Conservation (phyloP, 1,140 invertebrate species). For the Oncopodura yosiiana region DNA sequence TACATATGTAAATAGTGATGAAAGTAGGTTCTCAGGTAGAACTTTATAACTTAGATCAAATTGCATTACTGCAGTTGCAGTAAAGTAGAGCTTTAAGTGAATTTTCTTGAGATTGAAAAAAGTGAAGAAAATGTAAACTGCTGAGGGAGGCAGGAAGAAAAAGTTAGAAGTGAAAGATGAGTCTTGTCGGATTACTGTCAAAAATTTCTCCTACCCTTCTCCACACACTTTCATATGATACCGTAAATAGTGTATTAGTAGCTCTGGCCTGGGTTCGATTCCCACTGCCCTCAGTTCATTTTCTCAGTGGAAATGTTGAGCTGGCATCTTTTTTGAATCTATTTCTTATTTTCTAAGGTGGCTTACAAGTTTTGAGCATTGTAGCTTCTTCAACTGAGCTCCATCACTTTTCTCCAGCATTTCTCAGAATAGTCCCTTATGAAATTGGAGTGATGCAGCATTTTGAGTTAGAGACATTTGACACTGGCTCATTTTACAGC, state of each 20-base stretch:
- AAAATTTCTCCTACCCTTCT: conserved; percentile 11
- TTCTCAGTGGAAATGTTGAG: too few relatives aligned
- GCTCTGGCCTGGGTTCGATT: too few relatives aligned
- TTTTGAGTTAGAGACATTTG: neutral
- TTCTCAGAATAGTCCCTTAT: neutral
- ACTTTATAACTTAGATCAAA: too few relatives aligned
- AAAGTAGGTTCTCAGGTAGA: too few relatives aligned
- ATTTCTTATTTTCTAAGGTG: neutral
- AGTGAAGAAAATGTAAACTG: neutral
- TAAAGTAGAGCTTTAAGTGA: neutral
- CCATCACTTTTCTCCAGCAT: neutral
- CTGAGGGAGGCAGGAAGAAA: neutral
- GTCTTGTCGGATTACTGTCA: conserved; percentile 13
- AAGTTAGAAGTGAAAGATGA: conserved; percentile 18
- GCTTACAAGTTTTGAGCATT: neutral
- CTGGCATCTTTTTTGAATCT: neutral
- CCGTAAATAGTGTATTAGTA: too few relatives aligned
- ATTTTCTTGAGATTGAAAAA: neutral
- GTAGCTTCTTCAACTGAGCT: conserved; percentile 2
- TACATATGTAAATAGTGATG: too few relatives aligned
- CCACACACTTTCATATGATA: neutral
- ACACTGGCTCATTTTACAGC: neutral
- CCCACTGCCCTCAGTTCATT: too few relatives aligned
- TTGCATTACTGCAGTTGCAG: neutral
- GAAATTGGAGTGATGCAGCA: neutral